A percentile compares a stretch with the other conserved stretches of the same genome.
phyloP scores from a whole-genome alignment of 1,140 invertebrate genomes.

The Pseudachorutes palmiensis region DNA sequence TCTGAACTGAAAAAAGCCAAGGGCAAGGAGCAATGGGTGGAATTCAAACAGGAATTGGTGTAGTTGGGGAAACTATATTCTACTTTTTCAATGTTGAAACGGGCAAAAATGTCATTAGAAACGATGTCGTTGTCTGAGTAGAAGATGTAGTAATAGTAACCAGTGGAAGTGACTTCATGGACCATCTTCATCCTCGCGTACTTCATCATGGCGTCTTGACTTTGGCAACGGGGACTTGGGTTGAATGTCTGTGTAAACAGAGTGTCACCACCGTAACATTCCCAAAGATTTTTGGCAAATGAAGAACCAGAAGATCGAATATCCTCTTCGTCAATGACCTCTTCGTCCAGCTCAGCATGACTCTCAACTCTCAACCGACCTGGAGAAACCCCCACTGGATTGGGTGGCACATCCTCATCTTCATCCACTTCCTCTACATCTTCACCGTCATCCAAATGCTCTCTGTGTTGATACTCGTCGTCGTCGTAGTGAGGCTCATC shows the following conservation, averaged over 20 bases:
- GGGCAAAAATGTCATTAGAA: constrained; percentile 66
- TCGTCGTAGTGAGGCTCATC: neutral
- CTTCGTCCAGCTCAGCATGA: constrained; percentile 27
- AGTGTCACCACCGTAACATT: constrained; percentile 64
- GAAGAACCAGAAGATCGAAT: constrained; percentile 37
- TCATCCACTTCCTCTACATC: constrained; percentile 39
- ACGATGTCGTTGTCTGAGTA: constrained; percentile 73
- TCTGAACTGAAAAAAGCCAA: constrained; percentile 61
- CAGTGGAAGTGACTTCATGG: constrained; percentile 60
- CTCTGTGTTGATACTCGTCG: neutral
- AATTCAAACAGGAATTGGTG: constrained; percentile 61
- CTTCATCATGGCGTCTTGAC: constrained; percentile 57
- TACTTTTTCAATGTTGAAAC: constrained; percentile 74
- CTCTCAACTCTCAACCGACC: constrained; percentile 43
- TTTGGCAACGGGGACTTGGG: constrained; percentile 55
- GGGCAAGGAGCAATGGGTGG: constrained; percentile 62
- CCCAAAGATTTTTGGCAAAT: constrained; percentile 42
- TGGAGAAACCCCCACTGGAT: constrained; percentile 41
- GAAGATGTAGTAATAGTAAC: constrained; percentile 80
- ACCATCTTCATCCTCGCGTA: constrained; percentile 53
- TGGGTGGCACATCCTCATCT: constrained; percentile 40
- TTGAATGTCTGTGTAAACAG: constrained; percentile 59
- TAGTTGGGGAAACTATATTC: constrained; percentile 67
- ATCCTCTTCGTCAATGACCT: constrained; percentile 42
- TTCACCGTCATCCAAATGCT: constrained; percentile 6